These are phyloP conservation scores for Bufo bufo DNA, from an alignment of 2,113 vertebrate genomes.

Conservation along the genomic window DNA sequence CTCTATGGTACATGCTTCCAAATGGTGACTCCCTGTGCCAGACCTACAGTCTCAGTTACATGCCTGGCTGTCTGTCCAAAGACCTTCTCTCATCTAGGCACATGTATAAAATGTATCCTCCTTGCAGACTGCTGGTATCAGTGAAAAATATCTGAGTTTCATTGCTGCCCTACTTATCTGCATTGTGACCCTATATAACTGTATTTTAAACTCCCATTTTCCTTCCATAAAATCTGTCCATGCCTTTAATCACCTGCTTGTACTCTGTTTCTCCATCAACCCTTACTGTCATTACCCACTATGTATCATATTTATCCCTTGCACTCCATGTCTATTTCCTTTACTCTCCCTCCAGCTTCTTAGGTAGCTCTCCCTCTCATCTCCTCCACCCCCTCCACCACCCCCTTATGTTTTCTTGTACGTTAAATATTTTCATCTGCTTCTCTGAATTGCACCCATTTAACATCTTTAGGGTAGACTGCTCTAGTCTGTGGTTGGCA, in stretches of 20 bases:
- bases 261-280: not conserved
- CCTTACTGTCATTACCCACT: not conserved
- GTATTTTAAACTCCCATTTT: not conserved
- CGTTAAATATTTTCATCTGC: constrained; percentile 54
- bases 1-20: not conserved
- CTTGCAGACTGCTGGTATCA: not conserved
- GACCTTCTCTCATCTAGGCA: not conserved
- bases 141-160: no score
- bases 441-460: constrained; percentile 52
- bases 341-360: not conserved
- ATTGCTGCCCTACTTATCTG: not conserved
- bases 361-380: constrained; percentile 26
- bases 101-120: no score
- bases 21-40: no score
- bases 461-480: constrained; percentile 53
- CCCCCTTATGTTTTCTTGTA: constrained; percentile 42
- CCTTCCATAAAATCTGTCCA: not conserved
- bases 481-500: constrained; percentile 46
- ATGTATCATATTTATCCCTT: not conserved
- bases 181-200: not conserved
- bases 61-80: not conserved
- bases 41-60: not conserved
- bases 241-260: not conserved
- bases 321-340: not conserved
- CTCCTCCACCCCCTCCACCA: constrained; percentile 1